Conservation (phyloP, 1,140 invertebrate species). For the Rhyacophila brunnea region DNA sequence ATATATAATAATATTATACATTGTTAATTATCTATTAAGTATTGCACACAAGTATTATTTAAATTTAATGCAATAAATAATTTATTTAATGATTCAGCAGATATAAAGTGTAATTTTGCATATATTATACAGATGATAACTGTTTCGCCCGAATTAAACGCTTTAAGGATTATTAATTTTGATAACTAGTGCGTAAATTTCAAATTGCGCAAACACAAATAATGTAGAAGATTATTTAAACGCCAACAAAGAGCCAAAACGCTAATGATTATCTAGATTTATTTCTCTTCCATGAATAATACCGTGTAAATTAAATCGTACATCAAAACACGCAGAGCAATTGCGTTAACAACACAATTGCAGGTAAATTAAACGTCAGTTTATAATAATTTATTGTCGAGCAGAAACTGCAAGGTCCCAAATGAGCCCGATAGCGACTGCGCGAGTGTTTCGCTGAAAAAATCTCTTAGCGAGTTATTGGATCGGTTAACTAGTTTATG, state of each 20-base stretch:
- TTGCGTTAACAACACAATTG: slow-evolving; percentile 32
- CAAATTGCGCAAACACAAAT: too few relatives aligned
- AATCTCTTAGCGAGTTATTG: slow-evolving; percentile 17
- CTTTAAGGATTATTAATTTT: too few relatives aligned
- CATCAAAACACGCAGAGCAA: slow-evolving; percentile 6
- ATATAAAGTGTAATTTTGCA: too few relatives aligned
- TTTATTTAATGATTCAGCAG: too few relatives aligned
- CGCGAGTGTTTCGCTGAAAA: not conserved
- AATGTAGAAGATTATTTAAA: too few relatives aligned
- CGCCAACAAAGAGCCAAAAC: not conserved
- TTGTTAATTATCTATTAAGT: too few relatives aligned
- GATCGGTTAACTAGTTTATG: not conserved
- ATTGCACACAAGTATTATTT: too few relatives aligned
- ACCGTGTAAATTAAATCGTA: slow-evolving; percentile 23
- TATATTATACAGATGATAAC: too few relatives aligned
- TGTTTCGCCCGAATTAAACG: too few relatives aligned
- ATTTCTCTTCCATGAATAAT: slow-evolving; percentile 5
- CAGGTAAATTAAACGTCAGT: slow-evolving; percentile 36
- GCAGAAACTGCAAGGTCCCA: not conserved
- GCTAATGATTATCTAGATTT: slow-evolving; percentile 13
- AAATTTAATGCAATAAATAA: too few relatives aligned
- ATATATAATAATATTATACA: too few relatives aligned
- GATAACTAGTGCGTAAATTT: too few relatives aligned
- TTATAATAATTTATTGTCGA: slow-evolving; percentile 27
- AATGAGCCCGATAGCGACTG: slow-evolving; percentile 7